These are phyloP conservation scores for Heterodera filipjevi DNA, from an alignment of 2,888 invertebrate genomes.

Conservation along the genomic window DNA sequence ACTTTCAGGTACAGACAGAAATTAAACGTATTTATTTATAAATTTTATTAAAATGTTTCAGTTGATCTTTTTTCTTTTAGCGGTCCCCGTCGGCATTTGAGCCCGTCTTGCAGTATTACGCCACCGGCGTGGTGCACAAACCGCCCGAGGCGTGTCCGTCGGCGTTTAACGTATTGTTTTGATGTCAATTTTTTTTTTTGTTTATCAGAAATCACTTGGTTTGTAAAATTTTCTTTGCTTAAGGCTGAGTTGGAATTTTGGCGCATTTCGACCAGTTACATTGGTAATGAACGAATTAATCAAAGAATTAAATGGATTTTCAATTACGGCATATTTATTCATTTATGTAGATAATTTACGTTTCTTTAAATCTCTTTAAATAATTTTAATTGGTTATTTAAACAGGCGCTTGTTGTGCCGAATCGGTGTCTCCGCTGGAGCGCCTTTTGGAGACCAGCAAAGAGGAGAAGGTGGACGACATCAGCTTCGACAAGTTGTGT, in stretches of 20 bases:
- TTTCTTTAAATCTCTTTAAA: too few species aligned
- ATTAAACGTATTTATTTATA: background rate
- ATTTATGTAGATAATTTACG: too few species aligned
- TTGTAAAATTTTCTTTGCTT: background rate
- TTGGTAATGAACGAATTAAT: constrained; percentile 36
- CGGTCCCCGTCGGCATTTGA: constrained; percentile 61
- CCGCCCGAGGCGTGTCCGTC: constrained; percentile 63
- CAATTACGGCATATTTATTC: too few species aligned
- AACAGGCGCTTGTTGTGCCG: constrained; percentile 32
- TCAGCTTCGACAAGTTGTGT: constrained; percentile 62
- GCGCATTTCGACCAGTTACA: constrained; percentile 58
- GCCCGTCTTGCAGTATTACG: constrained; percentile 62
- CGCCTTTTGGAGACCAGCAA: constrained; percentile 22
- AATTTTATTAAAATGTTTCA: background rate
- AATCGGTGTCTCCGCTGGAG: constrained; percentile 26
- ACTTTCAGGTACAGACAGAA: constrained; percentile 57
- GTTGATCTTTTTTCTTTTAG: background rate
- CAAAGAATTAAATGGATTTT: background rate
- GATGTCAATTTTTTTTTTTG: background rate
- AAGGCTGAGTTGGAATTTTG: constrained; percentile 61
- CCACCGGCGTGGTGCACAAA: constrained; percentile 62
- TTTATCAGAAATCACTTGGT: background rate
- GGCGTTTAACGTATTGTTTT: constrained; percentile 47
- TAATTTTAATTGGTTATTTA: background rate
- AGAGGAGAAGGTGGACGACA: constrained; percentile 56